Evolutionary conservation across 2,113 vertebrate genomes (phyloP), one percentile per base, ranked within the genome.

Genomic region (Tylochromis polylepis): DNA sequence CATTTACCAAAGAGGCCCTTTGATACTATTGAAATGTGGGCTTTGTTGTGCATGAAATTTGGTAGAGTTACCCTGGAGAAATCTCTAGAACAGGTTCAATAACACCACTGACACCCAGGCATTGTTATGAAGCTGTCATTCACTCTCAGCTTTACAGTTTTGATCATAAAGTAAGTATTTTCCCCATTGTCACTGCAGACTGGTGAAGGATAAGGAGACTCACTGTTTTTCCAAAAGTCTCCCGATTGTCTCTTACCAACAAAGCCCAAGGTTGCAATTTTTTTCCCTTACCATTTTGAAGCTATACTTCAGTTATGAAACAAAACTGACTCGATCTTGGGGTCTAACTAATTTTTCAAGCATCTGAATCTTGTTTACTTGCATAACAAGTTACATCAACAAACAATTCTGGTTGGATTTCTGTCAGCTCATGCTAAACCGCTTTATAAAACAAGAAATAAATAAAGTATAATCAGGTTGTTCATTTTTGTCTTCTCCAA

Each of bases 401-500:
- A 53, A 20, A 79, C 81, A 51, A 41, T 24, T n/a, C 20, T 20
- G 46, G 5, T 11, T n/a, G 53, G 72, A 67, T 87, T 82, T 85
- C 29, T 81, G n/a, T 78, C 38, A 7, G 24, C 49, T 87, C 27
- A 5, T 53, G 34, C 79, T 75, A 67, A 88, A 90, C 29, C 67
- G 77, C 24, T 53, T 87, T 58, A 80, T 59, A 67, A 77, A 79
- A 27, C 65, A 84, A 58, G 24, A 81, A 81, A 84, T 55, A 53
- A 8, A 65, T 16, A 22, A 6, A 3, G 49, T 57, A 79, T 83
- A 62, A 79, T 81, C 53, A 31, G 27, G 53, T 56, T 83, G 81
- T 31, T 51, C 43, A 5, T 24, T 51, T 77, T 77, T 77, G 12
- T 59, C 27, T 49, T 24, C 82, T 85, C 46, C 3, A 20, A 83